Base-by-base conservation (phyloP, 2,113 vertebrate species). In the Suricata suricatta region DNA sequence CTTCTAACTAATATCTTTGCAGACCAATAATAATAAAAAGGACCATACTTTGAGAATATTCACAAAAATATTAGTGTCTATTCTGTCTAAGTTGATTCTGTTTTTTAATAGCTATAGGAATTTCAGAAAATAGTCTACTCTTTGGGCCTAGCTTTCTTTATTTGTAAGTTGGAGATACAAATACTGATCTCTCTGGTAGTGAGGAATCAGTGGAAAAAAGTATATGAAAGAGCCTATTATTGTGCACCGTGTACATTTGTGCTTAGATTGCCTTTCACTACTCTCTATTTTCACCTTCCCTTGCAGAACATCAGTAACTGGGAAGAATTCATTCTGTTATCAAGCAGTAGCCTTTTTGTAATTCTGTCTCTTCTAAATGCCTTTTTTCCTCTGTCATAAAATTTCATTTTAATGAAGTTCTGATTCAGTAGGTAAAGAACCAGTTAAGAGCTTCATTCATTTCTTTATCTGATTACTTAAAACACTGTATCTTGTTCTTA, bases 361-460 rank as follows among this genome's bases (percentile, higher is more conserved):
- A 11, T 95, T 77, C 57, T 86, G 5, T 66, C 29, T 3, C n/a
- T 86, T 92, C 87, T 69, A 88, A 83, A 92, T 92, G 38, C 11
- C 25, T 74, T 83, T 87, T 57, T 50, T 6, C 13, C 9, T 27
- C 33, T 35, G 10, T 71, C 76, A 38, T 95, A 52, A 92, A 82
- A 60, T 83, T 88, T 87, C 17, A 47, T 79, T 71, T 79, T 92
- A 77, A 52, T 83, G 68, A 88, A 71, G 79, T 95, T 95, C 21
- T 60, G 68, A 92, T 88, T 88, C 5, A 15, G 2, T 95, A 76
- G 29, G 12, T 54, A 88, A 63, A 17, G 41, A 71, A 69, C 41
- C 77, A 63, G 3, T 81, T 41, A 47, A 63, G 83, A 71, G 5
- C 5, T 52, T 71, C 63, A 76, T 13, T 16, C 60, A 52, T 82